Evolutionary conservation across 2,113 vertebrate species (phyloP), one percentile per base, ranked within the genome.

Genomic region (Oceanites oceanicus): DNA sequence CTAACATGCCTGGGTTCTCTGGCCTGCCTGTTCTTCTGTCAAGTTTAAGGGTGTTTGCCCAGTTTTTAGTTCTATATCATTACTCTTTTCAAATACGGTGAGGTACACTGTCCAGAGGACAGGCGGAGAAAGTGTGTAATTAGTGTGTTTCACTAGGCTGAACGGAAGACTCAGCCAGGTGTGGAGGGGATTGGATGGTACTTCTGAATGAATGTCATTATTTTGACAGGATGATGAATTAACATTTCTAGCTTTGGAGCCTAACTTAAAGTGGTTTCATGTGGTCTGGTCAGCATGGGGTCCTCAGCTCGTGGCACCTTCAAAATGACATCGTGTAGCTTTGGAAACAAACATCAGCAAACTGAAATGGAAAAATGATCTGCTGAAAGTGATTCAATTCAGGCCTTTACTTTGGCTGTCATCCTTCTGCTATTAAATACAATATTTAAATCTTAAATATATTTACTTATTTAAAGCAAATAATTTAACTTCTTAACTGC

Each of bases 141-240:
- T 97, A 98, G 97, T 96, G 95, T 42, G 58, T 97, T 97, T 96
- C 96, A 82, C 86, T 93, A 86, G 96, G 82, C 91, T 96, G 96
- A 94, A 79, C 96, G 96, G 97, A 78, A 71, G 96, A 98, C 96
- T 97, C 86, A 91, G 97, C 98, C 98, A 98, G 98, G 98, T 98
- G 98, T 98, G 97, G 98, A 98, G 92, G 97, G 98, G 98, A 97
- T 95, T 95, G 98, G 97, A 97, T 97, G 97, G 96, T 98, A 98
- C 98, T 99, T 98, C 98, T 98, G 98, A 98, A 98, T 97, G 98
- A 98, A 98, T 97, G 98, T 98, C 98, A 98, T 98, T 98, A 96
- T 98, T 98, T 96, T 99, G 99, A 98, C 98, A 99, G 98, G 84
- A 98, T 99, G 98, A 99, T 98, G 94, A 98, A 99, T 97, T 97